Evolutionary conservation across 2,113 vertebrate genomes (phyloP), one percentile per base, ranked within the genome.

Genomic region (Leptocoma aspasia): DNA sequence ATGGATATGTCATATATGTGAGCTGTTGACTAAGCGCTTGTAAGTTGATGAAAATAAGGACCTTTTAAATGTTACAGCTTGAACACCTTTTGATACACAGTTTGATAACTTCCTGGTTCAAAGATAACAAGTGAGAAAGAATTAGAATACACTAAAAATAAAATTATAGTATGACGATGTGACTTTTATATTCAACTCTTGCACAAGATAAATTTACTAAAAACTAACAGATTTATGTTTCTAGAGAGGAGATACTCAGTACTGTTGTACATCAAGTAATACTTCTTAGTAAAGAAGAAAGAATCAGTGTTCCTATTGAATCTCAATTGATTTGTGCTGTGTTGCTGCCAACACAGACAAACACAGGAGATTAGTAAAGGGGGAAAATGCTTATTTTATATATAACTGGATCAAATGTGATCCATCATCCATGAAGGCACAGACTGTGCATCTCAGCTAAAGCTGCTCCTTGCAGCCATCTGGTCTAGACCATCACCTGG

Each of bases 351-450:
- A 80, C 69, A 41, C 61, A 56, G 63, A 82, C 27, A 92, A 91
- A 91, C 49, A 77, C 37, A 72, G 65, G 49, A 72, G 53, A 86
- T 78, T 39, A 84, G 56, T 59, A 84, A 94, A 87, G 57, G 30
- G 24, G 54, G n/a, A 35, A 92, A 92, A 91, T n/a, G 33, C 17
- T 84, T 89, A 76, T 91, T 94, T 77, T 94, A 69, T 60, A 53
- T 52, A 30, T 59, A 20, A 56, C 22, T 52, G 56, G 49, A 44
- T 31, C 56, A 93, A 93, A 84, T 9, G 22, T 18, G 61, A 94
- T 91, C 53, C 22, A 42, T 85, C 73, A 76, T 60, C 41, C 31
- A 41, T 37, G 57, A 59, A 79, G 49, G 35, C 47, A 37, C 30
- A 82, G 1, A 13, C 22, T 60, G 35, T 42, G 57, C 21, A 20